Percentiles rank a stretch among this genome's conserved stretches.
Conservation (phyloP, 2,113 vertebrate genomes). For the Candoia aspera region DNA sequence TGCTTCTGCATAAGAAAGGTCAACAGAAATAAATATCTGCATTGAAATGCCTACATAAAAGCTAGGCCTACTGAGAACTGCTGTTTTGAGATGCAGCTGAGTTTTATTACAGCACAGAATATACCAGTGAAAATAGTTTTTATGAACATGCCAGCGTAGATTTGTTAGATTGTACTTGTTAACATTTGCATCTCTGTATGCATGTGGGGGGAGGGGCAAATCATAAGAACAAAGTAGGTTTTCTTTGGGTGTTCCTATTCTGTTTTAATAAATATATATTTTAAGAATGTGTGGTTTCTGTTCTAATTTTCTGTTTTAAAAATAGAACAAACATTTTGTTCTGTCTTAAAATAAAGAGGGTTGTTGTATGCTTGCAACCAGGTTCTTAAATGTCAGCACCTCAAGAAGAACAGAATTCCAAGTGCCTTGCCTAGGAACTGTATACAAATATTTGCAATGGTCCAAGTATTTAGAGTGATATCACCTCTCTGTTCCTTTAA, state of each 20-base stretch:
- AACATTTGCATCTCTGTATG: neutral
- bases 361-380: too few species aligned
- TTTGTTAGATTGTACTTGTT: neutral
- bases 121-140: too few species aligned
- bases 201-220: neutral
- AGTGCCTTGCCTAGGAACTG: neutral
- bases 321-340: neutral
- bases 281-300: neutral
- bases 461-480: neutral
- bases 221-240: neutral
- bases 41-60: neutral
- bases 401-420: neutral
- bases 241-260: neutral
- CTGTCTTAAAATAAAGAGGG: neutral
- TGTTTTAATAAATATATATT: slow-evolving; percentile 2
- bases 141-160: neutral
- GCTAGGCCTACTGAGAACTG: neutral
- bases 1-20: neutral
- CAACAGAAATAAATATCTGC: neutral
- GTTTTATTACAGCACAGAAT: neutral
- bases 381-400: neutral
- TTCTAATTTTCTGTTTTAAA: neutral
- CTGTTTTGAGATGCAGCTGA: neutral
- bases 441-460: neutral
- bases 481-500: neutral